phyloP scores from a whole-genome alignment of 2,888 invertebrate species.

The Argyresthia albistria region DNA sequence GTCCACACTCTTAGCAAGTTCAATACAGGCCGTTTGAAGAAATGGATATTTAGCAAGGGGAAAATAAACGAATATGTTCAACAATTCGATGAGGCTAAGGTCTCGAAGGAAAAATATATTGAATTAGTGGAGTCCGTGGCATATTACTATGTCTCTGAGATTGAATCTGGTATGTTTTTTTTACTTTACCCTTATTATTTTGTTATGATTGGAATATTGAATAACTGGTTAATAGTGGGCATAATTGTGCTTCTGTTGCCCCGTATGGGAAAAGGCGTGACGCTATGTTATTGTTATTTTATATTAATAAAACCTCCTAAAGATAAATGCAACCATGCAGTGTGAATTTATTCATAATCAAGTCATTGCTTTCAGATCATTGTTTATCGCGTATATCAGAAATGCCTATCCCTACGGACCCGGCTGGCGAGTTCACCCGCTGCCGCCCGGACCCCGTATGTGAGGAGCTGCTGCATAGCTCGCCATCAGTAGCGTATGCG shows the following conservation, averaged over 20 bases:
- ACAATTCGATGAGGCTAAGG: conserved; percentile 16
- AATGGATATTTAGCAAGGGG: conserved; percentile 18
- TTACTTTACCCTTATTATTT: no score
- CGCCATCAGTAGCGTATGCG: conserved; percentile 18
- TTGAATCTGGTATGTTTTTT: conserved; percentile 20
- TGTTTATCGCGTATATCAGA: neutral
- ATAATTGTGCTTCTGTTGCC: no score
- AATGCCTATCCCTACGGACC: conserved; percentile 11
- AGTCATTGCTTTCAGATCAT: conserved; percentile 2
- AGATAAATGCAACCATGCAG: no score
- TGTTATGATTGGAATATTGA: no score
- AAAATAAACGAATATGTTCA: conserved; percentile 16
- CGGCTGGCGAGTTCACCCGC: conserved; percentile 7
- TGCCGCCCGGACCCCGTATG: conserved; percentile 16
- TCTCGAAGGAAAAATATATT: conserved; percentile 16
- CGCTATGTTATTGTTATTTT: no score
- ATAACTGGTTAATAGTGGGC: no score
- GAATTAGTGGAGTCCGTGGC: conserved; percentile 10
- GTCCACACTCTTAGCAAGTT: conserved; percentile 18
- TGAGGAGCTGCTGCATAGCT: conserved; percentile 9
- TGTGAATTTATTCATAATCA: no score
- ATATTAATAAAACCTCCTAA: no score
- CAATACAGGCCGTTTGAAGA: conserved; percentile 15
- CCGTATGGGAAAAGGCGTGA: no score
- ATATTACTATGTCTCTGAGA: conserved; percentile 12